Evolutionary conservation across 2,888 invertebrate genomes (phyloP).

Genomic region (Phasia obesa): DNA sequence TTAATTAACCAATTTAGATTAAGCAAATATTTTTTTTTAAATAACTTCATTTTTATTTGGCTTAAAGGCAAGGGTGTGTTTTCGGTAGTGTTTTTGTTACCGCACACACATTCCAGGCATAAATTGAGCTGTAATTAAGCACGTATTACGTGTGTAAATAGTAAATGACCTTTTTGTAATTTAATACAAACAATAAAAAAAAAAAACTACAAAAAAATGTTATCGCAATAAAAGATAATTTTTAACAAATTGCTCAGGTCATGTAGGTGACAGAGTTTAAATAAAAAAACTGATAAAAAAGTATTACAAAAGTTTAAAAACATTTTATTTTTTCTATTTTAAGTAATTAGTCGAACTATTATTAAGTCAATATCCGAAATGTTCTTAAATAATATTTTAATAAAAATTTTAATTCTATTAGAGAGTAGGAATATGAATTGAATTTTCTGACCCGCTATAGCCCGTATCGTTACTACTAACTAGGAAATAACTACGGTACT

Average conservation of each 20-base stretch:
- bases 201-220: constrained; percentile 1
- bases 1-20: constrained; percentile 53
- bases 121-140: constrained; percentile 48
- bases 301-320: too few relatives aligned
- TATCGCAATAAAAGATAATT: constrained; percentile 8
- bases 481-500: too few relatives aligned
- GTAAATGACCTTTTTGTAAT: constrained; percentile 30
- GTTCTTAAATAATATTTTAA: too few relatives aligned
- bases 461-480: too few relatives aligned
- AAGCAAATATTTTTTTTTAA: constrained; percentile 27
- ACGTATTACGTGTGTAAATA: constrained; percentile 26
- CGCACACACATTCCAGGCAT: constrained; percentile 26
- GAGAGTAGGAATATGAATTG: too few relatives aligned
- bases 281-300: too few relatives aligned
- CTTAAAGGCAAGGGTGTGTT: constrained; percentile 2
- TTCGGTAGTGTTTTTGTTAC: background rate
- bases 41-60: constrained; percentile 30
- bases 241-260: constrained; percentile 4
- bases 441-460: too few relatives aligned
- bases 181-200: constrained; percentile 7
- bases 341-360: too few relatives aligned
- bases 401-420: too few relatives aligned
- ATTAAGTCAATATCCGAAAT: too few relatives aligned
- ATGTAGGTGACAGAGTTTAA: too few relatives aligned
- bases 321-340: too few relatives aligned